A percentile compares a stretch with the other conserved stretches of the same genome.
These are phyloP conservation scores for Passer montanus DNA, from an alignment of 2,113 vertebrate species.

Conservation along the genomic window DNA sequence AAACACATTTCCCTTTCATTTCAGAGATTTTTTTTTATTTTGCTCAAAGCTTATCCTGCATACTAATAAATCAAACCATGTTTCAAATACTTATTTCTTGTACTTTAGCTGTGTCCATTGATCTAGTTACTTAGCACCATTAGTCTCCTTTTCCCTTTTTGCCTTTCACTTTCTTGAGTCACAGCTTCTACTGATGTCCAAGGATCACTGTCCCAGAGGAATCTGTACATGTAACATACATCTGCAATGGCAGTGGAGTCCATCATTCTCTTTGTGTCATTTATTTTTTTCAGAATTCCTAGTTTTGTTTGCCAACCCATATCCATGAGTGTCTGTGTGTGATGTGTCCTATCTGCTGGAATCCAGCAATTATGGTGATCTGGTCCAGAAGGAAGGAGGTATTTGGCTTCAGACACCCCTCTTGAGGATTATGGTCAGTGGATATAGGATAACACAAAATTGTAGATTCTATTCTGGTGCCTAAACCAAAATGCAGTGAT, in stretches of 20 bases:
- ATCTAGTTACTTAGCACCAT: not conserved
- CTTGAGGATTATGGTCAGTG: not conserved
- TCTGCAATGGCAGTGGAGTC: not conserved
- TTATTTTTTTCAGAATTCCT: not conserved
- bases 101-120: not conserved
- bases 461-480: not conserved
- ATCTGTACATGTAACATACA: not conserved
- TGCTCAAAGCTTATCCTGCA: conserved; percentile 20
- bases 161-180: not conserved
- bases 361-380: not conserved
- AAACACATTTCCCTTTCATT: conserved; percentile 69
- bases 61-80: conserved; percentile 60
- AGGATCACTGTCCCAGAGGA: not conserved
- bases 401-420: not conserved
- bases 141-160: not conserved
- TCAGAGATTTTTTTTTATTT: not conserved
- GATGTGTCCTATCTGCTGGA: not conserved
- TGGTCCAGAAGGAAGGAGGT: not conserved
- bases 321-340: not conserved
- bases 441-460: not conserved
- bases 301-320: not conserved
- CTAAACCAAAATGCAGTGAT: not conserved
- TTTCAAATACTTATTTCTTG: conserved; percentile 18
- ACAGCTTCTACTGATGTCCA: not conserved
- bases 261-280: not conserved